Evolutionary conservation across 2,113 vertebrate species (phyloP), one percentile per base, ranked within the genome.

Genomic region (Chaenocephalus aceratus): DNA sequence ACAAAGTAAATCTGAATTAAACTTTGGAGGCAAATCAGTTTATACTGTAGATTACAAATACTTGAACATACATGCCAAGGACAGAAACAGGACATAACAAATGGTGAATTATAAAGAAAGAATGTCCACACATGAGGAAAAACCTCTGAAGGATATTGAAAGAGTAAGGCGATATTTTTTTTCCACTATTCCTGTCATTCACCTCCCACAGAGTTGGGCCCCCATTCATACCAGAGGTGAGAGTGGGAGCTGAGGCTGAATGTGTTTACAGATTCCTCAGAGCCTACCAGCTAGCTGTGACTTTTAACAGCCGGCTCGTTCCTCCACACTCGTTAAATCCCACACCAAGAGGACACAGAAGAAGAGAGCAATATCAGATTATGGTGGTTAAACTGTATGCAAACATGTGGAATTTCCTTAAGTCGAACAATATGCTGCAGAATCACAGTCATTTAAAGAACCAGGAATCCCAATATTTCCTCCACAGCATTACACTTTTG

Each of bases 201-300:
- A 56, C 84, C 79, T 88, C 59, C 86, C 72, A 76, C 71, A 81
- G 79, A 52, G 61, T 49, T 71, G 81, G 75, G 72, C 66, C 82
- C 78, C 78, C 58, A 64, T 58, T 87, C 63, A 63, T 76, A 63
- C 71, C 60, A 18, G 6, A 6, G 62, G 75, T 41, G 7, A 41
- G 77, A 72, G 82, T 67, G 84, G 67, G 77, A 80, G 56, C 53
- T 45, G 49, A 80, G 78, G 79, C n/a, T 83, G 73, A 85, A 86
- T 91, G 89, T 90, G 79, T 82, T 84, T 72, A 80, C 76, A 90
- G 86, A 92, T 92, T 93, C 92, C 91, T 91, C 72, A 86, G 67
- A 74, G 74, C 62, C 83, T 92, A 77, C 89, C 90, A 92, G 64
- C 79, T 84, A 89, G 80, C 87, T 94, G 93, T 74, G 83, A 92